Conservation (phyloP, 2,113 vertebrate genomes). For the Pungitius pungitius region DNA sequence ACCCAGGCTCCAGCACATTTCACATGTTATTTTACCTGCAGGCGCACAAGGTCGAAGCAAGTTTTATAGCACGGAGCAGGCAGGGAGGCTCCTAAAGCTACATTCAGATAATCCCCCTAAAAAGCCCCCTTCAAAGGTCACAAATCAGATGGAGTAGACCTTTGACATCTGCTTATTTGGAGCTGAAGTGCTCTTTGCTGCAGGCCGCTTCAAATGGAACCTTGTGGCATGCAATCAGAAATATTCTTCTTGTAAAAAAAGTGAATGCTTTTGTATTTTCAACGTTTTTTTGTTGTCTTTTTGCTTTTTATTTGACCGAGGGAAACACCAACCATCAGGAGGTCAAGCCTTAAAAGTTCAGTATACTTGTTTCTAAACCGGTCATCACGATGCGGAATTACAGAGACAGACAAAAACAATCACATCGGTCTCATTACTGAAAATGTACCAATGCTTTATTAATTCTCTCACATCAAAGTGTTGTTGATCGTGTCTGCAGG, state of each 20-base stretch:
- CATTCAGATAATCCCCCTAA: constrained; percentile 4
- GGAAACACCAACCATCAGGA: neutral
- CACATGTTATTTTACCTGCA: constrained; percentile 15
- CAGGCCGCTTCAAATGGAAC: constrained; percentile 4
- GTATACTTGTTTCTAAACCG: neutral
- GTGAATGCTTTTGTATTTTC: neutral
- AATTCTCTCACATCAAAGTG: constrained; percentile 52
- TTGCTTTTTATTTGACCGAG: neutral
- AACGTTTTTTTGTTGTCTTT: neutral
- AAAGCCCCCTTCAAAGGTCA: constrained; percentile 17
- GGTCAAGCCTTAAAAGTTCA: neutral
- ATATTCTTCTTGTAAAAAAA: neutral
- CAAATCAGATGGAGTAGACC: constrained; percentile 3
- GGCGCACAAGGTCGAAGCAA: neutral
- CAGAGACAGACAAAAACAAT: constrained; percentile 33
- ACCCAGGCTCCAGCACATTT: neutral
- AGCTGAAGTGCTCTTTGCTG: constrained; percentile 14
- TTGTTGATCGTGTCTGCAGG: constrained; percentile 26
- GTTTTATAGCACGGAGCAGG: neutral
- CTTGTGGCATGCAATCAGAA: neutral
- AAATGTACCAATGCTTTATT: constrained; percentile 65
- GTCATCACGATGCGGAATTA: neutral
- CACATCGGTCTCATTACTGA: constrained; percentile 58
- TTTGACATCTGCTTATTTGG: constrained; percentile 25
- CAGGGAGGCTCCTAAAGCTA: constrained; percentile 6